Base-by-base conservation (phyloP, 2,888 invertebrate species). In the Pediacus dermestoides region DNA sequence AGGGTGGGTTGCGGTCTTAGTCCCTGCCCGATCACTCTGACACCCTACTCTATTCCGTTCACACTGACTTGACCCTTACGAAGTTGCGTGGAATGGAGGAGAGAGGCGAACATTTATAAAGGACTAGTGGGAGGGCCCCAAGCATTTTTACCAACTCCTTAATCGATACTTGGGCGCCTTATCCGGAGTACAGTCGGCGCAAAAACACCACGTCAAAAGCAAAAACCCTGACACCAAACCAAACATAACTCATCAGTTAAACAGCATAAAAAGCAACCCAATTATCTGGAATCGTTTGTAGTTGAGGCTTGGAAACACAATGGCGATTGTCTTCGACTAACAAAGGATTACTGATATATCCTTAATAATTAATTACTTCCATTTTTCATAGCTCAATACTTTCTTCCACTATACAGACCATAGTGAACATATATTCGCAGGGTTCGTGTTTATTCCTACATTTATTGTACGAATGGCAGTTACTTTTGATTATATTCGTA, bases 1-100 rank as follows among this genome's bases (percentile, higher is more conserved):
- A 66, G 66, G 65, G 67, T 63, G 63, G 66, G 67, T 58, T 70
- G 68, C 64, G 69, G 68, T 68, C 69, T 68, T 68, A 65, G 64
- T 63, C 65, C 62, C 63, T 61, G 56, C 60, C 63, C 61, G 62
- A 60, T 60, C 55, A 48, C 55, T 55, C 61, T 57, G 56, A 61
- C 64, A 63, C 64, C 62, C 63, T 48, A 36, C 45, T 43, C 52
- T 46, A 48, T 47, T 44, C 41, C 50, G 51, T 52, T 51, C 55
- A 42, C 50, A 50, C 50, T 50, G 52, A 57, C 58, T 60, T 56
- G 58, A 52, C 58, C 57, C 58, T 54, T 48, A 42, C 52, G 50
- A 42, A 47, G 44, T 41, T 44, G 44, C 28, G 47, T 48, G 43
- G 48, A 47, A 48, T 41, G 49, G 42, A 48, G 48, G 41, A 42